phyloP scores from a whole-genome alignment of 2,797 vertebrate species.

The Cuniculus paca region DNA sequence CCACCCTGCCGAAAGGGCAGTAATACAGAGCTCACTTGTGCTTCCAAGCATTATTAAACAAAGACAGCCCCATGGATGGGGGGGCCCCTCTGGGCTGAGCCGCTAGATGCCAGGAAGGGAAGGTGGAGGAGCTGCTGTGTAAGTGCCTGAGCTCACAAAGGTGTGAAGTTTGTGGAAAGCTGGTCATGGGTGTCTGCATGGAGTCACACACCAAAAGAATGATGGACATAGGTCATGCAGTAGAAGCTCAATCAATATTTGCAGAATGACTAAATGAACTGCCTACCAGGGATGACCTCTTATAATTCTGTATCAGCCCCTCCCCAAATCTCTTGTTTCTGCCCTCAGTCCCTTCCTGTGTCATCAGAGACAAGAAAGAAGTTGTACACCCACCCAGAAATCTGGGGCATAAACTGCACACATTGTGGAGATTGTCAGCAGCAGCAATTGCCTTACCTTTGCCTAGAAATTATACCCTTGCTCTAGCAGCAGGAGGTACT shows the following conservation, averaged over 20 bases:
- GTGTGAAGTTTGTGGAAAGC: neutral
- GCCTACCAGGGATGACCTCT: neutral
- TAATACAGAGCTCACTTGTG: constrained; percentile 89
- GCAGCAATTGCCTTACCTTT: neutral
- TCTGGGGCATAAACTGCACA: no score
- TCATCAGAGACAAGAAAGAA: neutral
- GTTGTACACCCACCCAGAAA: neutral
- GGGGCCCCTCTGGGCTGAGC: constrained; percentile 19
- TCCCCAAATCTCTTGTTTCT: neutral
- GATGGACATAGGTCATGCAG: neutral
- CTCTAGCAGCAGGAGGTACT: neutral
- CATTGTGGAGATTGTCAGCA: neutral
- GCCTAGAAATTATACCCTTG: neutral
- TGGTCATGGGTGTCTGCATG: neutral
- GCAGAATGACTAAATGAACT: neutral
- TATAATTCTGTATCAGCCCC: neutral
- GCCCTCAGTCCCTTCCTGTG: neutral
- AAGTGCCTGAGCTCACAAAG: neutral
- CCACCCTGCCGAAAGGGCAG: constrained; percentile 46
- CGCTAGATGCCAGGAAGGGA: neutral
- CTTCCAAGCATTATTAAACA: constrained; percentile 84
- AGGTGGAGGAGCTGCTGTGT: neutral
- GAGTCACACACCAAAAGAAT: neutral
- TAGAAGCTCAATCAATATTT: neutral
- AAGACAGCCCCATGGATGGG: constrained; percentile 61